Evolutionary conservation across 2,888 invertebrate genomes (phyloP).

Genomic region (Ischnura elegans): DNA sequence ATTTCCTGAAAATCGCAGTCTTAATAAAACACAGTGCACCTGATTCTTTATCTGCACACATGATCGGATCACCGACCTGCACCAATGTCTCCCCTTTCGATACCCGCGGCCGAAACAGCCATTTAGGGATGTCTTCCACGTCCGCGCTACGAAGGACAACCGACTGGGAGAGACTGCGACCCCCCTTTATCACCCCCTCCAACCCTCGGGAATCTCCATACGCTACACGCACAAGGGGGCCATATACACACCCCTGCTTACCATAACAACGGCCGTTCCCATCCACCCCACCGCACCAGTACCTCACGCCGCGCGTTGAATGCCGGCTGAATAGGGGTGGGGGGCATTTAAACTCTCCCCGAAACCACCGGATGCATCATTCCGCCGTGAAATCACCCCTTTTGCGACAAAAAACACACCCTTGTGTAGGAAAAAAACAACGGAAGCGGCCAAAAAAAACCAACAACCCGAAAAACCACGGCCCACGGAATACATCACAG

Average conservation of each 20-base stretch:
- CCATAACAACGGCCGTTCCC: background rate
- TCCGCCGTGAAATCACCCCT: background rate
- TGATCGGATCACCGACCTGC: too few species aligned
- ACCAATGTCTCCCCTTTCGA: too few species aligned
- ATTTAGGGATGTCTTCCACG: background rate
- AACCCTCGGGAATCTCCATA: background rate
- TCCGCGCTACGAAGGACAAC: background rate
- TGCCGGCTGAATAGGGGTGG: background rate
- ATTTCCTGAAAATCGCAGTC: too few species aligned
- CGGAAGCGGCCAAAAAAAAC: background rate
- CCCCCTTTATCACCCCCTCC: background rate
- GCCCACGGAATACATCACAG: background rate
- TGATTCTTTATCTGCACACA: too few species aligned
- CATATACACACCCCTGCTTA: background rate
- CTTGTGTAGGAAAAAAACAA: too few species aligned
- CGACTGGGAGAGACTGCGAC: background rate
- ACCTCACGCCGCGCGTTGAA: background rate
- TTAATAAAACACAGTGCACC: too few species aligned
- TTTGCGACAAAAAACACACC: background rate
- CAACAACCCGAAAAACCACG: background rate
- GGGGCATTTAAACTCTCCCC: background rate
- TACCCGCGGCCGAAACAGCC: background rate
- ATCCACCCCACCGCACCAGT: background rate
- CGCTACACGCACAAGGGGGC: conserved; percentile 11
- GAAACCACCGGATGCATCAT: background rate